Base-by-base conservation (phyloP, 2,888 invertebrate genomes). In the Dermolepida albohirtum region DNA sequence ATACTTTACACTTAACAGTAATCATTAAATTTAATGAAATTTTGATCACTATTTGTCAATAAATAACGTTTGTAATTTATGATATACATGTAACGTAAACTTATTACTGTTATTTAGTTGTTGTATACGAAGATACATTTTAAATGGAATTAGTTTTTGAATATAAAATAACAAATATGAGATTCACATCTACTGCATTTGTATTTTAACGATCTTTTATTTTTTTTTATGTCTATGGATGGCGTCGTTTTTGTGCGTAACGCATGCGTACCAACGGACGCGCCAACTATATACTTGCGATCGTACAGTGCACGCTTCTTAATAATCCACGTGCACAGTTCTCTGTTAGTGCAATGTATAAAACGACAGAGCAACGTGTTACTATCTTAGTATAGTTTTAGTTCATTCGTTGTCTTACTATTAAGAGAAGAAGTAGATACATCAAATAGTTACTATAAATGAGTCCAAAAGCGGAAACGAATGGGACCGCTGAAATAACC, bases 261-360 rank as follows among this genome's bases (percentile, higher is more conserved):
- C 70, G 70, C 72, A 62, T 63, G 72, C 64, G 67, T 44, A 44
- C 11, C 41, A n/a, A n/a, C 50, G 44, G 55, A 69, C 70, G 70
- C 70, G 72, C 69, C 72, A 72, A 72, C 65, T 69, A 70, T 69
- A 69, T 70, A 70, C 69, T 44, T 39, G 29, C 57, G 52, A 55
- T 59, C 66, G 57, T 54, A 64, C 55, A 64, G 44, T 50, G 43
- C 57, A 67, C 72, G 67, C 59, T 70, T 64, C 66, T 16, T 67
- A 57, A 72, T 66, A 59, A 41, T 68, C 64, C 70, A 70, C 69
- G 68, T 69, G 69, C 67, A 54, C 57, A 67, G 63, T 66, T 62
- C 43, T 54, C 70, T 62, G 68, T 22, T 43, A 51, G 64, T 67
- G 57, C 66, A 50, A 55, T 66, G 64, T 68, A 16, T 59, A 55